Conservation (phyloP, 2,797 vertebrate genomes). For the Remorina albescens region DNA sequence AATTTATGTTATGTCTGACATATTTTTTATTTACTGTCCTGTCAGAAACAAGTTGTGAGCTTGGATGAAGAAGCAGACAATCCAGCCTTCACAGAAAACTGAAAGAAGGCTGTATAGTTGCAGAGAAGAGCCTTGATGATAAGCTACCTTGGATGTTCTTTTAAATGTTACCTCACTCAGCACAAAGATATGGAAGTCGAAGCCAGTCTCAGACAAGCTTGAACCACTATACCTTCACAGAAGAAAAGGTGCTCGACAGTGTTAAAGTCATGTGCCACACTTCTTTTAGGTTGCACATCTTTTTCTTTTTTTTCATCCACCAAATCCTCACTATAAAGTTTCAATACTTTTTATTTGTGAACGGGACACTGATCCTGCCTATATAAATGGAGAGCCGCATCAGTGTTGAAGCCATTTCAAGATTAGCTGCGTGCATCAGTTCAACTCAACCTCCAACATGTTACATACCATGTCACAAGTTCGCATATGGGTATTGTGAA, state of each 20-base stretch:
- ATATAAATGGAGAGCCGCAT: constrained; percentile 13
- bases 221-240: constrained; percentile 61
- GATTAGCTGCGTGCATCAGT: constrained; percentile 4
- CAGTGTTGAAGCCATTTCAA: constrained; percentile 7
- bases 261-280: constrained; percentile 18
- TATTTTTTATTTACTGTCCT: constrained; percentile 29
- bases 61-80: constrained; percentile 88
- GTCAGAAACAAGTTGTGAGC: constrained; percentile 89
- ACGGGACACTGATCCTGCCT: neutral
- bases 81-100: constrained; percentile 72
- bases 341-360: neutral
- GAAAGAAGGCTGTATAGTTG: constrained; percentile 8
- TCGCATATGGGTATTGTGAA: constrained; percentile 45
- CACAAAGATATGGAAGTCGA: constrained; percentile 55
- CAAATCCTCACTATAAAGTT: constrained; percentile 9
- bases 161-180: constrained; percentile 61
- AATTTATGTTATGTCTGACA: constrained; percentile 21
- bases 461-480: neutral
- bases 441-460: neutral
- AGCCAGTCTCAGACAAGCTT: constrained; percentile 41
- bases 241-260: constrained; percentile 7
- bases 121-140: constrained; percentile 42
- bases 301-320: constrained; percentile 9
- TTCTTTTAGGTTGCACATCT: constrained; percentile 22
- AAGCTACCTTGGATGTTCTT: constrained; percentile 49